These are phyloP conservation scores for Coptodon bakossiorum DNA, from an alignment of 2,113 vertebrate genomes.

Conservation along the genomic window DNA sequence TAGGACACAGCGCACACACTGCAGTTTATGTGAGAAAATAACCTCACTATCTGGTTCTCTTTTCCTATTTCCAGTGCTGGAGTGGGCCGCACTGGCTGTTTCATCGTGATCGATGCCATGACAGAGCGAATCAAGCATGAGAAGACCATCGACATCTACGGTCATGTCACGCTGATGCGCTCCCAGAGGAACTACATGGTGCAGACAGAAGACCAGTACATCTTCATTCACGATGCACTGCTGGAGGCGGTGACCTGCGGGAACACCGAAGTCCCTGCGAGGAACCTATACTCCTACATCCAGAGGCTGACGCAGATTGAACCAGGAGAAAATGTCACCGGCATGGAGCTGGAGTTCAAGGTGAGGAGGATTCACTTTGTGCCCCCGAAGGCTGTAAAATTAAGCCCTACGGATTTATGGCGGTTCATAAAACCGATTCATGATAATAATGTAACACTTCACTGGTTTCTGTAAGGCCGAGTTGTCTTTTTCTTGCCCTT, in stretches of 20 bases:
- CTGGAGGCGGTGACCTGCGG: conserved; percentile 96
- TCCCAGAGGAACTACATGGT: conserved; percentile 99
- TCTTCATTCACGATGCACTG: conserved; percentile 96
- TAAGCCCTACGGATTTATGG: neutral
- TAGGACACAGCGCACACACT: neutral
- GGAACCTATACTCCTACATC: conserved; percentile 97
- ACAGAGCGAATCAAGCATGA: conserved; percentile 97
- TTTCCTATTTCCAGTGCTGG: conserved; percentile 77
- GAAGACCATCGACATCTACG: conserved; percentile 96
- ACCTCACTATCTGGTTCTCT: neutral
- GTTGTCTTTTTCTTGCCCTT: neutral
- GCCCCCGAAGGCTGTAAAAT: neutral
- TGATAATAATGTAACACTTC: neutral
- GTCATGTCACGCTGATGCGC: conserved; percentile 97
- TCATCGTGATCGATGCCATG: conserved; percentile 98
- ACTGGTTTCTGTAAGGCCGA: neutral
- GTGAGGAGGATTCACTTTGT: conserved; percentile 60
- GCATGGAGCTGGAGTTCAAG: conserved; percentile 98
- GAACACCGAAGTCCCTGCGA: conserved; percentile 96
- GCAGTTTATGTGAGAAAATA: neutral
- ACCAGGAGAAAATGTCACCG: conserved; percentile 91
- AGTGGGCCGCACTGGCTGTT: conserved; percentile 96
- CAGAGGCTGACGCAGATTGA: conserved; percentile 96
- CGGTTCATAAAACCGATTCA: neutral
- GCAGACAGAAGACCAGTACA: conserved; percentile 97